Percentiles rank a stretch among this genome's conserved stretches.
Evolutionary conservation across 2,888 invertebrate species (phyloP).

Genomic region (Lottia gigantea): DNA sequence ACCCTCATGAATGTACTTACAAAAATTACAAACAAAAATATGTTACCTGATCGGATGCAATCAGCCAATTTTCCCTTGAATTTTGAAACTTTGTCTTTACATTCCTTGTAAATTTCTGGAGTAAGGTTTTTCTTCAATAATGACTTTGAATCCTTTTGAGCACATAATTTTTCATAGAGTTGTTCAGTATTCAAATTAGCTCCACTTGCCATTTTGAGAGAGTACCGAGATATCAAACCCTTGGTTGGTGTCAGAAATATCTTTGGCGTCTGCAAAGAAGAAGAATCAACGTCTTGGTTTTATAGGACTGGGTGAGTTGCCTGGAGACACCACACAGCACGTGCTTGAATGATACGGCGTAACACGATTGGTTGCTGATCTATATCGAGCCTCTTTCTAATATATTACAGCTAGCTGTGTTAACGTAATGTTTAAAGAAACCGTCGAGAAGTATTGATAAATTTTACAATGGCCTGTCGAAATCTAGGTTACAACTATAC

Average conservation of each 20-base stretch:
- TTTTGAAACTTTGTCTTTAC: conserved; percentile 42
- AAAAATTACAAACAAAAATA: too few relatives aligned
- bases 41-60: conserved; percentile 77
- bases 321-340: neutral
- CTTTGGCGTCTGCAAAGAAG: neutral
- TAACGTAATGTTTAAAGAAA: too few relatives aligned
- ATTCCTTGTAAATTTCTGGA: conserved; percentile 37
- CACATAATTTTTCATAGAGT: conserved; percentile 31
- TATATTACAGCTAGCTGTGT: too few relatives aligned
- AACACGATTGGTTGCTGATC: conserved; percentile 1
- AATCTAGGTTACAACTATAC: too few relatives aligned
- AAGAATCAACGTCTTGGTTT: neutral
- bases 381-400: too few relatives aligned
- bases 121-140: conserved; percentile 79
- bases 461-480: too few relatives aligned
- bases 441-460: too few relatives aligned
- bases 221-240: neutral
- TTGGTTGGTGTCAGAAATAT: neutral
- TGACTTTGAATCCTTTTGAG: conserved; percentile 37
- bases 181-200: conserved; percentile 1
- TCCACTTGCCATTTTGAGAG: conserved; percentile 13
- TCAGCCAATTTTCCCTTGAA: conserved; percentile 52
- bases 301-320: conserved; percentile 1
- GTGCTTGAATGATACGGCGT: too few relatives aligned
- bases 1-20: too few relatives aligned